Base-by-base conservation (phyloP, 1,140 invertebrate species). In the Nasonia vitripennis region DNA sequence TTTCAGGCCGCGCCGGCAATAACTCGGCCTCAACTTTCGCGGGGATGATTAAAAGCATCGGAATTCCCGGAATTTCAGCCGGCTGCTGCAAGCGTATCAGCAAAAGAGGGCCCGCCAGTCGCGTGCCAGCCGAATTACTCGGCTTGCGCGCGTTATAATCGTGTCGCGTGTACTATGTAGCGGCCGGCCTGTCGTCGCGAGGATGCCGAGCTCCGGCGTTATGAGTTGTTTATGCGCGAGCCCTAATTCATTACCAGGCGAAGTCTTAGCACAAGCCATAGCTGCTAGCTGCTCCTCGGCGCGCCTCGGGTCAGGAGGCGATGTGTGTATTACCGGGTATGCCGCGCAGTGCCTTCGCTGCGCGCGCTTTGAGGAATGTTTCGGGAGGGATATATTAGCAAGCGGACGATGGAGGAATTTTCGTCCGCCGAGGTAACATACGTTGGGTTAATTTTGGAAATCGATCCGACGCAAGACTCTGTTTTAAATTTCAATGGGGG, bases 181-280 rank as follows among this genome's bases (percentile, higher is more conserved):
- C 17, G 77, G 14, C 74, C 41, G 10, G 12, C 45, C 67, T 27
- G 27, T 27, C 27, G 27, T 27, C 45, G 73, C 80, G 78, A 62
- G 78, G 3, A 62, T 41, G 5, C 80, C 37, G 4, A 71, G 48
- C 14, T 34, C n/a, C 31, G n/a, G 9, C 9, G 41, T 68, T 83
- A 77, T 48, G 73, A 78, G 20, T 68, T 83, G 82, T 68, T 83
- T 78, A 77, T 41, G 48, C 27, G 48, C 27, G 37, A 20, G 34
- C 74, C 37, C 31, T 83, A 68, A 83, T 83, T 68, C 31, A 83
- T 83, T 83, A 48, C 55, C n/a, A 68, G 37, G 67, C 17, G 7
- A 1, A 45, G 31, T 55, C 78, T 80, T 80, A 37, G 5, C 34
- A 80, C 78, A 9, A 31, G 70, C 20, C 34, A 5, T 34, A 10